Conservation (phyloP, 2,797 vertebrate species). For the Sebastolobus alascanus region DNA sequence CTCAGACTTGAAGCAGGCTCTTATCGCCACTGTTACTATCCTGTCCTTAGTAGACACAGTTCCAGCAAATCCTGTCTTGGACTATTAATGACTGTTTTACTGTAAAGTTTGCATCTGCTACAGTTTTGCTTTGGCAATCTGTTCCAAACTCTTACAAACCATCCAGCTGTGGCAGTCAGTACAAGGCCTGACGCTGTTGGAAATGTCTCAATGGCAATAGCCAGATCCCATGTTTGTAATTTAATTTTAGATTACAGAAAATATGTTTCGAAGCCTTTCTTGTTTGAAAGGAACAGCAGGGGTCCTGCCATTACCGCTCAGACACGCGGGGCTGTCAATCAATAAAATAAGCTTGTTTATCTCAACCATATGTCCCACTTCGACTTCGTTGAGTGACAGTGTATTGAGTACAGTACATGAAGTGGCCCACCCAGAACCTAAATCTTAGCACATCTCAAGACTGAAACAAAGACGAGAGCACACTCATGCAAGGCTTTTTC, state of each 20-base stretch:
- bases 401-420: slow-evolving; percentile 18
- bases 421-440: slow-evolving; percentile 55
- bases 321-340: slow-evolving; percentile 16
- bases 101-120: slow-evolving; percentile 33
- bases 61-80: slow-evolving; percentile 8
- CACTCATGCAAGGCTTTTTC: slow-evolving; percentile 11
- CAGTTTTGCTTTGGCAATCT: slow-evolving; percentile 2
- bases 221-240: slow-evolving; percentile 29
- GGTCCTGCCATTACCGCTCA: slow-evolving; percentile 16
- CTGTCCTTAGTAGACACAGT: neutral
- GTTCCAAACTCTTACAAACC: slow-evolving; percentile 35
- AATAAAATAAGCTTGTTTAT: slow-evolving; percentile 34
- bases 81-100: slow-evolving; percentile 22
- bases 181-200: slow-evolving; percentile 16
- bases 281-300: slow-evolving; percentile 24
- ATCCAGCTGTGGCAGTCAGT: slow-evolving; percentile 35
- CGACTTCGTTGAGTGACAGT: slow-evolving; percentile 35
- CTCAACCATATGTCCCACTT: slow-evolving; percentile 32
- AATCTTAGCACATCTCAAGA: slow-evolving; percentile 27
- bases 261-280: slow-evolving; percentile 10
- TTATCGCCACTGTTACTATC: neutral
- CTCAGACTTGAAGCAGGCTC: neutral
- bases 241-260: slow-evolving; percentile 27
- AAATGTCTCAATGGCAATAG: slow-evolving; percentile 17
- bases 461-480: slow-evolving; percentile 33